Percentiles rank a stretch among this genome's conserved stretches.
These are phyloP conservation scores for Mystacornis crossleyi DNA, from an alignment of 2,113 vertebrate species.

Conservation along the genomic window DNA sequence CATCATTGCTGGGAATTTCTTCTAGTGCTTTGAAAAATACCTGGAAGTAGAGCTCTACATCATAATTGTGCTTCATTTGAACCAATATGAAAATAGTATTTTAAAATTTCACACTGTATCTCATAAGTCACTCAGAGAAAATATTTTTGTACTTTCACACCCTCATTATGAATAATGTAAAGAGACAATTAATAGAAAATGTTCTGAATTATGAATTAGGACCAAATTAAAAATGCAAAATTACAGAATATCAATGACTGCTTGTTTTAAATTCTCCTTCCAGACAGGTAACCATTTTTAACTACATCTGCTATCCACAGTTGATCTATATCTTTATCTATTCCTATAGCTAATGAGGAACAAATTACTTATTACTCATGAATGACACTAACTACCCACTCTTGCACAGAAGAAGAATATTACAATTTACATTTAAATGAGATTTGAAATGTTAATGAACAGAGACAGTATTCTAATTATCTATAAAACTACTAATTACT, in stretches of 20 bases:
- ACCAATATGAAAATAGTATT: not conserved
- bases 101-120: not conserved
- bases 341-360: constrained; percentile 73
- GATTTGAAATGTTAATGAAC: constrained; percentile 87
- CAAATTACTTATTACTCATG: constrained; percentile 83
- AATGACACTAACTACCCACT: constrained; percentile 81
- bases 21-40: not conserved
- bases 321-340: constrained; percentile 73
- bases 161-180: constrained; percentile 23
- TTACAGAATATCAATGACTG: constrained; percentile 21
- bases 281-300: constrained; percentile 56
- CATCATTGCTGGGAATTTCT: not conserved
- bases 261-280: constrained; percentile 16
- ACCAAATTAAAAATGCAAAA: constrained; percentile 41
- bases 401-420: constrained; percentile 80
- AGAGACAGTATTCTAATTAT: constrained; percentile 80
- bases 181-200: constrained; percentile 15
- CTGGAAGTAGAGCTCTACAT: not conserved
- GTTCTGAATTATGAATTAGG: constrained; percentile 39
- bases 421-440: constrained; percentile 89
- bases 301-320: constrained; percentile 52
- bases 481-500: constrained; percentile 77
- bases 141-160: constrained; percentile 3
- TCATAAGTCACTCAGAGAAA: constrained; percentile 16
- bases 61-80: constrained; percentile 1